Conservation (phyloP, 1,140 invertebrate species). For the Cotesia glomerata region DNA sequence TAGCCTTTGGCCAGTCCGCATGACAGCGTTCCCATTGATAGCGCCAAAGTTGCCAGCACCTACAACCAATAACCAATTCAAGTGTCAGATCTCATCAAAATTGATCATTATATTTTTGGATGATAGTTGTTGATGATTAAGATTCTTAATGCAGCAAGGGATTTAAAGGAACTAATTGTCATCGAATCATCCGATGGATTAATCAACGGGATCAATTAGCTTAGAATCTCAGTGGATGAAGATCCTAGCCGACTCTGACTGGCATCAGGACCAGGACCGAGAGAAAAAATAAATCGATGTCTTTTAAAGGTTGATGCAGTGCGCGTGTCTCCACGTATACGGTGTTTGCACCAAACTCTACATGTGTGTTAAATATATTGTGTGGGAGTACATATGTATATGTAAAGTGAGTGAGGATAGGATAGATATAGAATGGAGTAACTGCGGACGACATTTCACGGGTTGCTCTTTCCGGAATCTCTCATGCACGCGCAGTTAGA, state of each 20-base stretch:
- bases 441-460: slow-evolving; percentile 44
- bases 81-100: neutral
- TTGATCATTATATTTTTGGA: neutral
- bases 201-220: too few species aligned
- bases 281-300: too few species aligned
- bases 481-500: slow-evolving; percentile 16
- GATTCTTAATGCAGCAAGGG: too few species aligned
- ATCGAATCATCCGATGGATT: too few species aligned
- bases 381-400: neutral
- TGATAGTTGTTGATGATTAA: too few species aligned
- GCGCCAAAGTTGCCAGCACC: slow-evolving; percentile 79
- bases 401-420: neutral
- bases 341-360: too few species aligned
- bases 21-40: slow-evolving; percentile 80
- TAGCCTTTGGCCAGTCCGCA: slow-evolving; percentile 84
- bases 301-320: too few species aligned
- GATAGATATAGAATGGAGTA: slow-evolving; percentile 12
- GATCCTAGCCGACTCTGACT: neutral
- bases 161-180: too few species aligned
- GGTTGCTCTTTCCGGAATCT: slow-evolving; percentile 26
- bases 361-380: too few species aligned
- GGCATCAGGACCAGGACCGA: too few species aligned
- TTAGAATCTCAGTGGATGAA: too few species aligned
- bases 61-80: slow-evolving; percentile 49
- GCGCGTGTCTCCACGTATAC: neutral